Conservation (phyloP, 2,888 invertebrate genomes). For the Vanessa cardui region DNA sequence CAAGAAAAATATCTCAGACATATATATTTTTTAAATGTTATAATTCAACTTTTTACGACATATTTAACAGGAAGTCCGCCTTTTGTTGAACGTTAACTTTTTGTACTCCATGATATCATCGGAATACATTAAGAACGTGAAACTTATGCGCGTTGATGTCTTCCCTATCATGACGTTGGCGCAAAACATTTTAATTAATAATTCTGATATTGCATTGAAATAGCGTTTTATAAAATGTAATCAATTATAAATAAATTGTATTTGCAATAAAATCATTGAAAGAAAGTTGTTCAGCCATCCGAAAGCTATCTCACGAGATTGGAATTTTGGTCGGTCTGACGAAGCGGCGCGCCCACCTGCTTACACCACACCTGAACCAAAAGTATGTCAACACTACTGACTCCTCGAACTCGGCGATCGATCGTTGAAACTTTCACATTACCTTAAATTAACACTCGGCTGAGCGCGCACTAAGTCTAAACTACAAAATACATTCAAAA, state of each 20-base stretch:
- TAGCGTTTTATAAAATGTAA: not conserved
- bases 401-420: slow-evolving; percentile 73
- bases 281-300: slow-evolving; percentile 71
- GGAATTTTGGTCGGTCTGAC: slow-evolving; percentile 73
- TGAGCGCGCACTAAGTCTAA: slow-evolving; percentile 50
- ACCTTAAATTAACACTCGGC: slow-evolving; percentile 75
- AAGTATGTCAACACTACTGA: slow-evolving; percentile 78
- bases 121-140: slow-evolving; percentile 40
- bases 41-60: not conserved
- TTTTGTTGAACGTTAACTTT: slow-evolving; percentile 34
- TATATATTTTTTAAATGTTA: slow-evolving; percentile 1
- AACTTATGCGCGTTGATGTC: slow-evolving; percentile 74
- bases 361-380: slow-evolving; percentile 77
- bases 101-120: slow-evolving; percentile 36
- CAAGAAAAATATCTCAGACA: not conserved
- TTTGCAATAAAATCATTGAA: slow-evolving; percentile 53
- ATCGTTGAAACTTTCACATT: slow-evolving; percentile 81
- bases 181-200: slow-evolving; percentile 32
- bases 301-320: slow-evolving; percentile 74
- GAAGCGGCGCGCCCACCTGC: slow-evolving; percentile 77
- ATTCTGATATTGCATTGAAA: not conserved
- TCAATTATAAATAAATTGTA: not conserved
- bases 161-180: slow-evolving; percentile 55
- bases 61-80: slow-evolving; percentile 30
- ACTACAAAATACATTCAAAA: slow-evolving; percentile 46